Conservation (phyloP, 2,113 vertebrate species). For the Dryoscopus gambensis region DNA sequence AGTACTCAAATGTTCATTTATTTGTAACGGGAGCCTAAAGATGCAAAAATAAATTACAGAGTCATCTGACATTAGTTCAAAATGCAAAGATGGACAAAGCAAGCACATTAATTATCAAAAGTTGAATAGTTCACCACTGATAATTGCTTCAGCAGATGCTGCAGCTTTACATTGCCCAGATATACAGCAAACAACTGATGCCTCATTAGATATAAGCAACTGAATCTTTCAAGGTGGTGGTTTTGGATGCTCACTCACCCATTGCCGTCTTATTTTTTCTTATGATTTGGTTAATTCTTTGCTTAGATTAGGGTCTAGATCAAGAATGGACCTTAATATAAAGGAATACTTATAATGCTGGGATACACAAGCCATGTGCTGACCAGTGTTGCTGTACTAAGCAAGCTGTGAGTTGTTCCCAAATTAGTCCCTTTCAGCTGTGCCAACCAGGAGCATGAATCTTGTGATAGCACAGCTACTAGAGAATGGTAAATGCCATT, state of each 20-base stretch:
- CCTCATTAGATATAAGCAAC: background rate
- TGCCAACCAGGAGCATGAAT: background rate
- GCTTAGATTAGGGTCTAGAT: background rate
- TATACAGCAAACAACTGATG: background rate
- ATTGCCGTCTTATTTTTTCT: background rate
- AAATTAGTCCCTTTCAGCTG: background rate
- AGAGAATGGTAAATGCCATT: background rate
- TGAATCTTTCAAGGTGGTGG: background rate
- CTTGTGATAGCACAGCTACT: background rate
- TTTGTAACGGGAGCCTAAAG: background rate
- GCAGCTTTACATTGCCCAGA: background rate
- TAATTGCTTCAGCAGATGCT: background rate
- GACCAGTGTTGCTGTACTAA: background rate
- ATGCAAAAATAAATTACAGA: background rate
- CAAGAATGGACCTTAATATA: background rate
- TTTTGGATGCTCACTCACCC: background rate
- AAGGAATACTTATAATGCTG: background rate
- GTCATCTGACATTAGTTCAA: background rate
- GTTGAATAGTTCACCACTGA: background rate
- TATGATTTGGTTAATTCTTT: background rate
- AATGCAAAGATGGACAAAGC: slow-evolving; percentile 3
- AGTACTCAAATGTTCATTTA: background rate
- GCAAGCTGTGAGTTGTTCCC: background rate
- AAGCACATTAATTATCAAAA: background rate
- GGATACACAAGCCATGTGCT: rapidly evolving